Conservation (phyloP, 92 coral and sea anemone species). For the Porites rus region DNA sequence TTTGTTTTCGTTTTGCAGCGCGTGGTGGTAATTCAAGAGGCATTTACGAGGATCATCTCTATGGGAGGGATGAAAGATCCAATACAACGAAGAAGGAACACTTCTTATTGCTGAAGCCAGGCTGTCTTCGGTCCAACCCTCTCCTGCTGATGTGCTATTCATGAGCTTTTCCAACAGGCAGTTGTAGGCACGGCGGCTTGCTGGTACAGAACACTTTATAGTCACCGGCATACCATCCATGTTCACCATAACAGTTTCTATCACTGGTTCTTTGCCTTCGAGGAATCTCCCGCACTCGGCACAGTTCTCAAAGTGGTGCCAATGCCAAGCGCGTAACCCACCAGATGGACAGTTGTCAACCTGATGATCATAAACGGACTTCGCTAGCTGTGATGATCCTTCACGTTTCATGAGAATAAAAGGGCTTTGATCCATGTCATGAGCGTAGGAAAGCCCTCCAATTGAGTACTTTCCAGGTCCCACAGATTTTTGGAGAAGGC, state of each 20-base stretch:
- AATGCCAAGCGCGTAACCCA: slow-evolving; percentile 43
- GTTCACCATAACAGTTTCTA: background rate
- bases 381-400: background rate
- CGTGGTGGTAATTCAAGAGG: background rate
- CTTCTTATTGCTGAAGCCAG: background rate
- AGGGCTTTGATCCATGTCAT: slow-evolving; percentile 29
- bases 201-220: slow-evolving; percentile 18
- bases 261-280: slow-evolving; percentile 5
- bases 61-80: slow-evolving; percentile 66
- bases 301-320: slow-evolving; percentile 36
- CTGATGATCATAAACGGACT: background rate
- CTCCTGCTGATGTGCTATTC: background rate
- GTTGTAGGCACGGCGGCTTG: background rate
- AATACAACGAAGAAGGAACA: slow-evolving; percentile 6
- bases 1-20: background rate
- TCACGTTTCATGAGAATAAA: background rate
- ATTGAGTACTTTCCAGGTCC: slow-evolving; percentile 28
- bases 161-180: background rate
- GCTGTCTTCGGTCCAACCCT: too few species aligned
- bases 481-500: slow-evolving; percentile 29
- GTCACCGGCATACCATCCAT: slow-evolving; percentile 8
- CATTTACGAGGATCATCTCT: slow-evolving; percentile 47
- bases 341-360: background rate
- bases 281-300: slow-evolving; percentile 36
- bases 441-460: slow-evolving; percentile 39